Evolutionary conservation across 2,797 vertebrate species (phyloP).

Genomic region (Scarus forsteni): DNA sequence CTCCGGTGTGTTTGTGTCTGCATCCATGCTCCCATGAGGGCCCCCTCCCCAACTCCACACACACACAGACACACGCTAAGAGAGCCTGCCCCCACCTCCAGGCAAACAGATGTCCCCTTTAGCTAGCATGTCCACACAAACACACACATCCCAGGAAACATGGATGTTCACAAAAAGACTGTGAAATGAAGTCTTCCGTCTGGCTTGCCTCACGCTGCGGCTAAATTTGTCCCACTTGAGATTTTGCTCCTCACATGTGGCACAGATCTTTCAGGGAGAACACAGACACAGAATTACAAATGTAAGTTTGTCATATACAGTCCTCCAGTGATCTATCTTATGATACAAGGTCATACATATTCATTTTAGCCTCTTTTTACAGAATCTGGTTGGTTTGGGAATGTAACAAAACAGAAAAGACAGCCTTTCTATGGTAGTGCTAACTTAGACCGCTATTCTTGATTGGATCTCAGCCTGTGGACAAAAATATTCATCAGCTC

Average conservation of each 20-base stretch:
- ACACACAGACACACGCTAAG: slow-evolving; percentile 31
- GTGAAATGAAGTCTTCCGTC: slow-evolving; percentile 36
- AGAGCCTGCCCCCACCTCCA: slow-evolving; percentile 69
- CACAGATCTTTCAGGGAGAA: slow-evolving; percentile 6
- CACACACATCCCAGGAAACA: slow-evolving; percentile 34
- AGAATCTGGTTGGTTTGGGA: not conserved
- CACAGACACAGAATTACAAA: slow-evolving; percentile 2
- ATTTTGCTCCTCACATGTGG: slow-evolving; percentile 22
- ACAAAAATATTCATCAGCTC: too few relatives aligned
- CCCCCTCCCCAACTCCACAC: slow-evolving; percentile 5
- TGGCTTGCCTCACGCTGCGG: slow-evolving; percentile 52
- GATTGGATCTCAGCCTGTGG: too few relatives aligned
- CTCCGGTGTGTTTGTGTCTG: slow-evolving; percentile 55
- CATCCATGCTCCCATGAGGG: slow-evolving; percentile 46
- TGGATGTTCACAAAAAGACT: slow-evolving; percentile 60
- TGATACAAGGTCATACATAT: slow-evolving; percentile 1
- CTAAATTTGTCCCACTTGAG: slow-evolving; percentile 11
- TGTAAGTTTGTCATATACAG: slow-evolving; percentile 3
- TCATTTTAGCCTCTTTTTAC: slow-evolving; percentile 8
- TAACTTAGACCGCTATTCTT: too few relatives aligned
- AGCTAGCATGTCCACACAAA: slow-evolving; percentile 46
- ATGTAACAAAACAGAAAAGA: not conserved
- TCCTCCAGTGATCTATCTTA: not conserved
- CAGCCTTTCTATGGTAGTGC: not conserved
- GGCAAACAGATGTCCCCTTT: slow-evolving; percentile 83